These are phyloP conservation scores for Vanessa tameamea DNA, from an alignment of 1,140 invertebrate species.

Conservation along the genomic window DNA sequence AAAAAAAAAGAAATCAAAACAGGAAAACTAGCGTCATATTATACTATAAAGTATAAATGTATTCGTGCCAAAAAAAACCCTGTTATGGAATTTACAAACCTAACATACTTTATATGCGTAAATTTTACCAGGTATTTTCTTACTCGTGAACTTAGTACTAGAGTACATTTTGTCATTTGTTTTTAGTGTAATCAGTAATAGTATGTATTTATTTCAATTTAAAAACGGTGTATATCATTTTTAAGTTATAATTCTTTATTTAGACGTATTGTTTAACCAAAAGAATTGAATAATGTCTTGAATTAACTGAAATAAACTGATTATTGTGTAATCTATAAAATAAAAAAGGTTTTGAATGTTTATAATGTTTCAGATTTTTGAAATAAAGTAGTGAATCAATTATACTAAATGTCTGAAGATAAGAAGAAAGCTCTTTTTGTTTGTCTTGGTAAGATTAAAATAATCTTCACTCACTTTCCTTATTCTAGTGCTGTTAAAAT, in stretches of 20 bases:
- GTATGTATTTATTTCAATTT: not conserved
- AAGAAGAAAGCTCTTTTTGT: slow-evolving; percentile 34
- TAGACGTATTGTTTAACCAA: no score
- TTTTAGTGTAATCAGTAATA: not conserved
- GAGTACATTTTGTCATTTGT: not conserved
- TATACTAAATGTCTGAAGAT: slow-evolving; percentile 21
- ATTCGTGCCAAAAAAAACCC: not conserved
- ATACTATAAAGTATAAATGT: not conserved
- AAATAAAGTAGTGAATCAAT: not conserved
- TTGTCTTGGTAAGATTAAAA: slow-evolving; percentile 33
- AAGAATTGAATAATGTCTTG: no score
- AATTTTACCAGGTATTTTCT: not conserved
- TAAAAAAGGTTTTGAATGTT: not conserved
- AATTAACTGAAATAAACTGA: not conserved
- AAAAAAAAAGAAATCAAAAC: not conserved
- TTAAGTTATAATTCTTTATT: no score
- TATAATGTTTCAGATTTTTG: not conserved
- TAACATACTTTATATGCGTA: not conserved
- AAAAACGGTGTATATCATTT: no score
- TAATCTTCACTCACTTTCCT: not conserved
- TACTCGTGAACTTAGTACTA: not conserved
- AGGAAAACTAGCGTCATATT: not conserved
- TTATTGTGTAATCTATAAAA: not conserved
- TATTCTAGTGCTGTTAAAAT: no score
- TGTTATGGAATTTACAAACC: not conserved